These are phyloP conservation scores for Patella vulgata DNA, from an alignment of 1,140 invertebrate genomes.

Conservation along the genomic window DNA sequence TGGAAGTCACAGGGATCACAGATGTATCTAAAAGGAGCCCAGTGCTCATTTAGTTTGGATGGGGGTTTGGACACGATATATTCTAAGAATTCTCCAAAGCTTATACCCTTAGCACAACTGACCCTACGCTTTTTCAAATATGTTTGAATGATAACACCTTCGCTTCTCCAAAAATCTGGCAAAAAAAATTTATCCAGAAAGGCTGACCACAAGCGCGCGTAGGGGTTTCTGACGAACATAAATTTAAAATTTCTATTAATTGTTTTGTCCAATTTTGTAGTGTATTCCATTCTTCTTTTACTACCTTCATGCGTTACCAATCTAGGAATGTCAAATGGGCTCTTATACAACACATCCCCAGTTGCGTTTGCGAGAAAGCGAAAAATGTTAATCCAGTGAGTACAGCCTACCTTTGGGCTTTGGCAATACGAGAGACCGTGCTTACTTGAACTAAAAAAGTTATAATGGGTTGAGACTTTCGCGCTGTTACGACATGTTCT, in stretches of 20 bases:
- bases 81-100: constrained; percentile 30
- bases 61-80: constrained; percentile 13
- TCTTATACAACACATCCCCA: background rate
- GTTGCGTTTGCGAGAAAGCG: constrained; percentile 16
- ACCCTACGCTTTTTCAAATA: background rate
- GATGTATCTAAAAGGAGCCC: constrained; percentile 26
- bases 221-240: constrained; percentile 34
- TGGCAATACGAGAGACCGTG: constrained; percentile 19
- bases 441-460: too few relatives aligned
- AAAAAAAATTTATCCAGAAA: constrained; percentile 39
- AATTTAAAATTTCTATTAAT: constrained; percentile 30
- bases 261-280: background rate
- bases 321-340: constrained; percentile 25
- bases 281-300: constrained; percentile 10
- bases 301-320: constrained; percentile 12
- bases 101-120: constrained; percentile 31
- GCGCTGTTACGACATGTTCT: too few relatives aligned
- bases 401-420: constrained; percentile 19
- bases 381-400: constrained; percentile 20
- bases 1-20: constrained; percentile 36
- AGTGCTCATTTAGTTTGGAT: constrained; percentile 37
- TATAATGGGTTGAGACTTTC: too few relatives aligned
- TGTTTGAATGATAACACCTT: constrained; percentile 19
- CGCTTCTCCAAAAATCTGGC: constrained; percentile 31
- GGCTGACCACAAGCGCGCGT: constrained; percentile 35